A percentile compares a stretch with the other conserved stretches of the same genome.
Evolutionary conservation across 2,888 invertebrate species (phyloP).

Genomic region (Endotricha flammealis): DNA sequence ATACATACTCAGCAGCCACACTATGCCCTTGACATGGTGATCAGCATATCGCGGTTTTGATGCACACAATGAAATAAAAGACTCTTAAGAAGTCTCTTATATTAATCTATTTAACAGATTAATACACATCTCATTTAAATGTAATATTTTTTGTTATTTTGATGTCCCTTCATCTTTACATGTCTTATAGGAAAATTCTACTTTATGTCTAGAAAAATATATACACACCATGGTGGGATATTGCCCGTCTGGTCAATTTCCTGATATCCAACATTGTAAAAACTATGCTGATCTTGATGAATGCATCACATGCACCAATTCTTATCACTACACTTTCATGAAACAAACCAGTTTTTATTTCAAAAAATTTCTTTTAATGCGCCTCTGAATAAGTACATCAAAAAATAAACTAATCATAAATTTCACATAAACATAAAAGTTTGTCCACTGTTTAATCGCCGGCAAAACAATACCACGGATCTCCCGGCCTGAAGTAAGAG

Average conservation of each 20-base stretch:
- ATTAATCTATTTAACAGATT: not conserved
- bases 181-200: too few relatives aligned
- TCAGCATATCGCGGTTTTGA: not conserved
- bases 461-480: conserved; percentile 36
- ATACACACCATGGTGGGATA: conserved; percentile 67
- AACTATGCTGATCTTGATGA: conserved; percentile 40
- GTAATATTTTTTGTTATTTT: too few relatives aligned
- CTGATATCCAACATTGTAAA: conserved; percentile 64
- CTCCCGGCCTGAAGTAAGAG: conserved; percentile 39
- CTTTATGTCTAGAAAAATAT: conserved; percentile 2
- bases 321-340: conserved; percentile 66
- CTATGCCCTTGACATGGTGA: not conserved
- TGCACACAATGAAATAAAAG: not conserved
- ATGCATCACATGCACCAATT: conserved; percentile 53
- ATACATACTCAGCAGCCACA: not conserved
- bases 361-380: conserved; percentile 60
- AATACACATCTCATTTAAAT: too few relatives aligned
- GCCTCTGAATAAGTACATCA: conserved; percentile 38
- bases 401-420: conserved; percentile 37
- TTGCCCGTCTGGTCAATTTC: conserved; percentile 63
- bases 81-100: too few relatives aligned
- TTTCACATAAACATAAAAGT: conserved; percentile 40
- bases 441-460: conserved; percentile 35
- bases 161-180: too few relatives aligned
- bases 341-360: conserved; percentile 57